phyloP scores from a whole-genome alignment of 2,797 vertebrate genomes.

The Xerus rutilus region DNA sequence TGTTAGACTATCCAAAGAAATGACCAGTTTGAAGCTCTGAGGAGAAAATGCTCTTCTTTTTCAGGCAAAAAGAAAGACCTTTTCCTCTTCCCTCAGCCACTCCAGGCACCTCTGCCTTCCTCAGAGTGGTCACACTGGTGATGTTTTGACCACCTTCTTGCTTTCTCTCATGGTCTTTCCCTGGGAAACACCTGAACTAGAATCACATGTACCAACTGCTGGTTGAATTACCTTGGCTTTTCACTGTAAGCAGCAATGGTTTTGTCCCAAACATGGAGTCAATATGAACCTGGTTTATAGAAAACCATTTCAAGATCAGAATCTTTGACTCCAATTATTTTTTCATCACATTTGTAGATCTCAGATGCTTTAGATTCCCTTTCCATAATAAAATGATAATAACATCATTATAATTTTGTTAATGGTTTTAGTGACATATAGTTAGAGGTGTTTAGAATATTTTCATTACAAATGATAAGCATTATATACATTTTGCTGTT shows the following conservation, averaged over 20 bases:
- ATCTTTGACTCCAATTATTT: neutral
- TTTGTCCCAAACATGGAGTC: neutral
- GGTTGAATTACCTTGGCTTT: neutral
- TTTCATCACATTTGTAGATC: neutral
- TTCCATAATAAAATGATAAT: neutral
- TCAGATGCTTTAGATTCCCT: neutral
- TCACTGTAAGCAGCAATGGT: neutral
- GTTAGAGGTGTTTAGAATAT: neutral
- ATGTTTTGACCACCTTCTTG: neutral
- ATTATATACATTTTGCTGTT: neutral
- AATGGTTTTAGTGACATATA: neutral
- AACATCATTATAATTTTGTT: neutral
- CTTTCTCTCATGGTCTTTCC: accelerated
- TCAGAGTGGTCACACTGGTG: accelerated
- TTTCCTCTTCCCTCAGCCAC: neutral
- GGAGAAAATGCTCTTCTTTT: accelerated
- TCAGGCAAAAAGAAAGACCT: neutral
- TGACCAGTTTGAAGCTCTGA: no score
- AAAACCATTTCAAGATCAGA: neutral
- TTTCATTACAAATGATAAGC: neutral
- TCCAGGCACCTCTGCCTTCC: neutral
- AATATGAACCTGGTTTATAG: neutral
- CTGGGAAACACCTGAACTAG: neutral
- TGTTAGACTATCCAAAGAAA: neutral
- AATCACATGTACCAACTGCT: accelerated